These are phyloP conservation scores for Lophius piscatorius DNA, from an alignment of 2,113 vertebrate species.

Conservation along the genomic window DNA sequence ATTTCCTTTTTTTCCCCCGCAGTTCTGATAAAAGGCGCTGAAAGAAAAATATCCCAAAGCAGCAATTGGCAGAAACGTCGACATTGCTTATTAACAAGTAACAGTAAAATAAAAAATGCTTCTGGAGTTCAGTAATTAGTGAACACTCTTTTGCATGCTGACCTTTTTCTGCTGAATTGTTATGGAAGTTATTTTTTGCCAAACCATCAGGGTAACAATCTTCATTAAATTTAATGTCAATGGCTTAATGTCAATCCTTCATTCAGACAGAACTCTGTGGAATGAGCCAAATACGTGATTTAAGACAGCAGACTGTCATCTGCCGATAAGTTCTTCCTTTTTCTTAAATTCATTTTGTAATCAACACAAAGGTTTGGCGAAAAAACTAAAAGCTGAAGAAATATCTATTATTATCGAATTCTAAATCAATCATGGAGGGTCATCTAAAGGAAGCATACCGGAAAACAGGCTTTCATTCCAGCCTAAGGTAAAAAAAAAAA, in stretches of 20 bases:
- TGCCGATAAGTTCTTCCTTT: conserved; percentile 13
- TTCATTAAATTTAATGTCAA: conserved; percentile 45
- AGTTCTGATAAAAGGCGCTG: conserved; percentile 17
- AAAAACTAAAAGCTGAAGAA: too few species aligned
- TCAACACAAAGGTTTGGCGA: too few species aligned
- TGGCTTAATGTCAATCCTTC: too few species aligned
- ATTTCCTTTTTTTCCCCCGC: too few species aligned
- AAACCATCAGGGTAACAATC: conserved; percentile 48
- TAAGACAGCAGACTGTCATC: conserved; percentile 13
- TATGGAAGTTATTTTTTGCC: conserved; percentile 56
- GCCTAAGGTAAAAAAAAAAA: too few species aligned
- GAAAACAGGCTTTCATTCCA: too few species aligned
- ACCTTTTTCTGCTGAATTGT: conserved; percentile 65
- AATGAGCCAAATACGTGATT: too few species aligned
- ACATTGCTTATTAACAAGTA: conserved; percentile 56
- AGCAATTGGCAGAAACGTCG: conserved; percentile 37
- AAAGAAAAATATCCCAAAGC: conserved; percentile 28
- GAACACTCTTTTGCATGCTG: conserved; percentile 63
- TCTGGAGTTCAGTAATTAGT: conserved; percentile 57
- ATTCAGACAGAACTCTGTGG: too few species aligned
- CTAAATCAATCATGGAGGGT: too few species aligned
- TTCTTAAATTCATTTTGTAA: conserved; percentile 10
- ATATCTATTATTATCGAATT: too few species aligned
- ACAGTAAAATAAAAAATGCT: conserved; percentile 47
- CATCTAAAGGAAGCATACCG: too few species aligned